Evolutionary conservation across 1,140 invertebrate species (phyloP).

Genomic region (Phenacoccus solenopsis): DNA sequence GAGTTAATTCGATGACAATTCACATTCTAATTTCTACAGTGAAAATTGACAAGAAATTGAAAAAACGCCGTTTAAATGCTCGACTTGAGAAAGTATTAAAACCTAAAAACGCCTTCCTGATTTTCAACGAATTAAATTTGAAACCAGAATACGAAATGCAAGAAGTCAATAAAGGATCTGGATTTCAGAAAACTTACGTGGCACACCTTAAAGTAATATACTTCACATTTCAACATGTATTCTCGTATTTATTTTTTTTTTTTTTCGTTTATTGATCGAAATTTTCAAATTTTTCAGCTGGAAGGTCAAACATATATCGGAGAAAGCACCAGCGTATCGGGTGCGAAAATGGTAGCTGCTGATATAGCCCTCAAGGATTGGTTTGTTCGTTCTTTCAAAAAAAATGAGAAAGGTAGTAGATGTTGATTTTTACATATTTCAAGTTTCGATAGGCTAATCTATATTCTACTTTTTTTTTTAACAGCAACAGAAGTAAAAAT

Average conservation of each 20-base stretch:
- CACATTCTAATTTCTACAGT: background rate
- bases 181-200: background rate
- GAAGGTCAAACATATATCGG: background rate
- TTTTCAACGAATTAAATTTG: slow-evolving; percentile 11
- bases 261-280: background rate
- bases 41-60: slow-evolving; percentile 9
- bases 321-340: background rate
- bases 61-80: background rate
- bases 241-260: background rate
- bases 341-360: slow-evolving; percentile 11
- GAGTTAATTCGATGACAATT: no score
- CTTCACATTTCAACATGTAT: background rate
- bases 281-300: background rate
- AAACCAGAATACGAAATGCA: slow-evolving; percentile 10
- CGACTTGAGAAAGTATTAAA: slow-evolving; percentile 6
- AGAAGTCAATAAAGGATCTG: background rate
- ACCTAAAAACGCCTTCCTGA: slow-evolving; percentile 6
- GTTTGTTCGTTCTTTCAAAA: background rate
- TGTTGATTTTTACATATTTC: background rate
- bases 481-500: background rate
- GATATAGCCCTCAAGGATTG: slow-evolving; percentile 5
- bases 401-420: background rate
- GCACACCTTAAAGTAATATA: background rate
- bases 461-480: background rate
- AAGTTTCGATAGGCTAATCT: background rate